Evolutionary conservation across 2,888 invertebrate species (phyloP), one percentile per base, ranked within the genome.

Genomic region (Sesia apiformis): DNA sequence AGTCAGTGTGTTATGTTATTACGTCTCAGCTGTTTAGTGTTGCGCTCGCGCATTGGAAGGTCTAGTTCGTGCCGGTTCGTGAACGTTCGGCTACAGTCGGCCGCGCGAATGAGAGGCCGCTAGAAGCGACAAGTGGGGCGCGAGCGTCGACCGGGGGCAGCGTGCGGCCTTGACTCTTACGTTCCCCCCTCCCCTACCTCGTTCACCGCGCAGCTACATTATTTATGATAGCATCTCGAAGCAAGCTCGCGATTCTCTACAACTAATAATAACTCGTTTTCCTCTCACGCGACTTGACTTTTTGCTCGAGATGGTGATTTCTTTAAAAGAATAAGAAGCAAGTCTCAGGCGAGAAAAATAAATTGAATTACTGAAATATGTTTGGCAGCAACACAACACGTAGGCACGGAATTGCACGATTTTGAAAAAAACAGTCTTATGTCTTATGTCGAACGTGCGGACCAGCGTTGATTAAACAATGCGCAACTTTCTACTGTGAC

Each of bases 121-220:
- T 58, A 67, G 67, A 82, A 82, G 84, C 79, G 82, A 83, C 84
- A 84, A 54, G 83, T 82, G 83, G 84, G 82, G 79, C 84, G 84
- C 85, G 91, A 96, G 95, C 92, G 96, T 95, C 86, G 96, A 94
- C 80, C 88, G 91, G 91, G 92, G 92, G 92, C 93, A 93, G 90
- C 92, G 92, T 91, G 93, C 92, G 93, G 91, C 93, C 93, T 93
- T 93, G 93, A 93, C 93, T 93, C 91, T 90, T 86, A 80, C 76
- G 77, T 74, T 52, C 60, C 64, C 60, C 61, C 63, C 65, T 62
- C 63, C 56, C 57, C 66, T 63, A 67, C 66, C 62, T 67, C 65
- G 75, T 66, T 65, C 74, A 70, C 71, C 72, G 76, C 76, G 77
- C 86, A 79, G 79, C 83, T 78, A 85, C 81, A 86, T 88, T 86